Base-by-base conservation (phyloP, 2,888 invertebrate species). In the Dicranocentrus wangi region DNA sequence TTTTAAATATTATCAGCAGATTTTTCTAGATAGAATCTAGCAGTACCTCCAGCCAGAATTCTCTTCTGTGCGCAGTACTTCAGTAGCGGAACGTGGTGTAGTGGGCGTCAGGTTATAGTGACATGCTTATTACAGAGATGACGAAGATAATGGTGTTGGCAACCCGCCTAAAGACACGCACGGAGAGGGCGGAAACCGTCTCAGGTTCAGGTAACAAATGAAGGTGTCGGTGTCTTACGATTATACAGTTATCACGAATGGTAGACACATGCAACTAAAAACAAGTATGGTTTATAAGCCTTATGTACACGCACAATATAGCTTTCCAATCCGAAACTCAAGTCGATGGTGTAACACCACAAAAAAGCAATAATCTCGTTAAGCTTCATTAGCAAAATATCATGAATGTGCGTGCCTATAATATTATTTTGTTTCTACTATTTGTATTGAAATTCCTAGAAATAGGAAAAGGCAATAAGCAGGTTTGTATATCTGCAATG, bases 321-420 rank as follows among this genome's bases (percentile, higher is more conserved):
- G n/a, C n/a, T n/a, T 32, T 32, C 3, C 32, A 32, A 32, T 7
- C 32, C 5, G 5, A 32, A 32, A 3, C 10, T 32, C 32, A 3
- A 32, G 32, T 32, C 32, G 32, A 3, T 7, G 10, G 32, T 32
- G 32, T 10, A 7, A 32, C 32, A 32, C 5, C 32, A 32, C 5
- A 47, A 10, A 13, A 47, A 47, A 47, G 47, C 47, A 47, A 69
- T 55, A 69, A 47, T 68, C 19, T 43, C 47, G 43, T 78, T 70
- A 71, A 51, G 79, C 55, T 53, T 79, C 71, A 79, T 79, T 79
- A 79, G 71, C 79, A 79, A 71, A 79, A 71, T 70, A 70, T 47
- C 28, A 43, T 51, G 61, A 63, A 27, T 15, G 3, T 55, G 15
- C 55, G n/a, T n/a, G n/a, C n/a, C n/a, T n/a, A n/a, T n/a, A n/a